A percentile compares a stretch with the other conserved stretches of the same genome.
phyloP scores from a whole-genome alignment of 2,888 invertebrate genomes.

The Ormyrus pomaceus region DNA sequence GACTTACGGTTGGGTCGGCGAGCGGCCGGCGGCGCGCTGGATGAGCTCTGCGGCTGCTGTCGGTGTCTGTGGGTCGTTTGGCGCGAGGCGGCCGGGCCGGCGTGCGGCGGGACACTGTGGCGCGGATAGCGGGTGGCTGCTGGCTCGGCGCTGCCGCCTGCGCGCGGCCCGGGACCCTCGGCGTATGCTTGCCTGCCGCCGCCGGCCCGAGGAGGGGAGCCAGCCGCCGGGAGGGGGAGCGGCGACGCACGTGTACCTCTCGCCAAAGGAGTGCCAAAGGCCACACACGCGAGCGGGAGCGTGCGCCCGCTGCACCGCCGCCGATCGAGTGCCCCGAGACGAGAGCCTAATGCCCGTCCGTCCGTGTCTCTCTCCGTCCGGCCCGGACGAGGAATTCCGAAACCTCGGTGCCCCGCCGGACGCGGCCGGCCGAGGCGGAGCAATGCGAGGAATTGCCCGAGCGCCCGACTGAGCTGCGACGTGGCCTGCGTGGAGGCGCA shows the following conservation, averaged over 20 bases:
- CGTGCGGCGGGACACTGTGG: conserved; percentile 75
- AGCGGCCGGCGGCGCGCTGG: too few species aligned
- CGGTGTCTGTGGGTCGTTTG: too few species aligned
- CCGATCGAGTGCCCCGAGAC: background rate
- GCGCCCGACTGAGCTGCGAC: background rate
- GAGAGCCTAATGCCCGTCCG: conserved; percentile 17
- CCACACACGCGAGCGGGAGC: background rate
- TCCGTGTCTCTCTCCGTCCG: background rate
- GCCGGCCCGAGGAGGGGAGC: background rate
- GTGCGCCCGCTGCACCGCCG: background rate
- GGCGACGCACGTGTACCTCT: conserved; percentile 46
- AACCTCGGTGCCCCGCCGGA: conserved; percentile 27
- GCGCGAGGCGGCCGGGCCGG: conserved; percentile 72
- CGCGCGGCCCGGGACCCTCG: conserved; percentile 57
- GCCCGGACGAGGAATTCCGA: conserved; percentile 38
- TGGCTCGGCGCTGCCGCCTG: conserved; percentile 53
- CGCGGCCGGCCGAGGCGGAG: background rate
- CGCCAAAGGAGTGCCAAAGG: background rate
- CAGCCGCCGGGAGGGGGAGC: background rate
- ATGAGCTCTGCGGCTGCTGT: too few species aligned
- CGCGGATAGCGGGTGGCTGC: conserved; percentile 59
- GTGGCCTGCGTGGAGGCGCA: background rate
- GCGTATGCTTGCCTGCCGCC: background rate
- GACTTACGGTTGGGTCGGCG: too few species aligned
- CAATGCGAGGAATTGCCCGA: conserved; percentile 37